A percentile compares a stretch with the other conserved stretches of the same genome.
Evolutionary conservation across 2,797 vertebrate species (phyloP).

Genomic region (Cynodonichthys magdalenae): DNA sequence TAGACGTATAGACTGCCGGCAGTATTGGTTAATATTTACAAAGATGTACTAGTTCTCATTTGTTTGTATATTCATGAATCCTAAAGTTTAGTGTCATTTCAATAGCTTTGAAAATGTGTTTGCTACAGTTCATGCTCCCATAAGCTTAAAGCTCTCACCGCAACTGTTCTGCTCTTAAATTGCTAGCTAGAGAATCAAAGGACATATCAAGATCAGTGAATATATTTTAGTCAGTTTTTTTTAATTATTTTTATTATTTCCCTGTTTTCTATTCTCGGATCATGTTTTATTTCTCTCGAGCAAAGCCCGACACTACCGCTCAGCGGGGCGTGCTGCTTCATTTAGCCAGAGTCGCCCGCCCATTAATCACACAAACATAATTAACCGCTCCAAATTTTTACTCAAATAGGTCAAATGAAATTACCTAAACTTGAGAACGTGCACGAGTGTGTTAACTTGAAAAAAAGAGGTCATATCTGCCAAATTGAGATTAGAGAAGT

Average conservation of each 20-base stretch:
- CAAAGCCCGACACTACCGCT: conserved; percentile 62
- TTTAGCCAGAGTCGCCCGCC: conserved; percentile 54
- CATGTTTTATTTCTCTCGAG: conserved; percentile 49
- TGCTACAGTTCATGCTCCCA: conserved; percentile 83
- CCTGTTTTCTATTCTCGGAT: conserved; percentile 60
- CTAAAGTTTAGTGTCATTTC: conserved; percentile 93
- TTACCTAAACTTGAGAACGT: conserved; percentile 69
- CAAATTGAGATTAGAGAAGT: conserved; percentile 82
- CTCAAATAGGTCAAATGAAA: conserved; percentile 71
- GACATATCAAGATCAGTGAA: conserved; percentile 79
- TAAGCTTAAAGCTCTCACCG: conserved; percentile 80
- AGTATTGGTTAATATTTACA: conserved; percentile 99
- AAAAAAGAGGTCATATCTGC: conserved; percentile 77
- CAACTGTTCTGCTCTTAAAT: conserved; percentile 71
- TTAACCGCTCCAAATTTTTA: conserved; percentile 62
- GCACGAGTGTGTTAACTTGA: conserved; percentile 56
- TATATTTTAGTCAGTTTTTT: conserved; percentile 64
- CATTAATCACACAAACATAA: conserved; percentile 49
- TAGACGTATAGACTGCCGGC: conserved; percentile 99
- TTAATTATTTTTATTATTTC: conserved; percentile 54
- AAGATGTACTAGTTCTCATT: conserved; percentile 94
- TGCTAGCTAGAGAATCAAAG: conserved; percentile 78
- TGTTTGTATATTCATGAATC: conserved; percentile 94
- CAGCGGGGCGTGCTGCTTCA: conserved; percentile 61
- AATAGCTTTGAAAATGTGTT: conserved; percentile 87